A percentile compares a stretch with the other conserved stretches of the same genome.
Conservation (phyloP, 2,113 vertebrate genomes). For the Coryphaenoides rupestris region DNA sequence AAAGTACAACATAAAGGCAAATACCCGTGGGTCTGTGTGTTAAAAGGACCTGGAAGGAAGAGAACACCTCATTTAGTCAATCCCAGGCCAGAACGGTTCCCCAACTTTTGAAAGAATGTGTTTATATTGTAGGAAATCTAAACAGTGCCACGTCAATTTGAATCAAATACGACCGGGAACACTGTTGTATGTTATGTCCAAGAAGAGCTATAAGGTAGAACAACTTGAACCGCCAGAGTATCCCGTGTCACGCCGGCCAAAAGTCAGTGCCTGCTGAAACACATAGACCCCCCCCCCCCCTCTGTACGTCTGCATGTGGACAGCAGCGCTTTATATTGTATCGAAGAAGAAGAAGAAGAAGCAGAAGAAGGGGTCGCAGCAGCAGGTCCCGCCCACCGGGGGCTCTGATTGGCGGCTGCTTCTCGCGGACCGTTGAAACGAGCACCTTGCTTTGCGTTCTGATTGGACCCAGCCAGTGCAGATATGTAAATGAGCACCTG, state of each 20-base stretch:
- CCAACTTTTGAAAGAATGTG: constrained; percentile 1
- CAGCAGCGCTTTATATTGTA: not conserved
- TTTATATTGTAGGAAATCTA: not conserved
- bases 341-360: not conserved
- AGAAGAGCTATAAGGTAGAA: too few species aligned
- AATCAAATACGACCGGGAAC: too few species aligned
- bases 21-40: constrained; percentile 27
- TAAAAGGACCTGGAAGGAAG: constrained; percentile 21
- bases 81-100: too few species aligned
- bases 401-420: constrained; percentile 56
- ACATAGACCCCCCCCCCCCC: too few species aligned
- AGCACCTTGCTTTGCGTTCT: constrained; percentile 57
- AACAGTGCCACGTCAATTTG: too few species aligned
- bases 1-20: constrained; percentile 50
- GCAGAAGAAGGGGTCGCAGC: not conserved
- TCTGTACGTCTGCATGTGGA: too few species aligned
- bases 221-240: too few species aligned
- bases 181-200: too few species aligned
- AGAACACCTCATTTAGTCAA: too few species aligned
- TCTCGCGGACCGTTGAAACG: constrained; percentile 55
- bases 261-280: too few species aligned
- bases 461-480: constrained; percentile 71
- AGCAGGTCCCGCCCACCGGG: constrained; percentile 42
- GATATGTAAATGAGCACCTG: constrained; percentile 80
- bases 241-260: too few species aligned